These are phyloP conservation scores for Lemur catta DNA, from an alignment of 2,797 vertebrate species.

Conservation along the genomic window DNA sequence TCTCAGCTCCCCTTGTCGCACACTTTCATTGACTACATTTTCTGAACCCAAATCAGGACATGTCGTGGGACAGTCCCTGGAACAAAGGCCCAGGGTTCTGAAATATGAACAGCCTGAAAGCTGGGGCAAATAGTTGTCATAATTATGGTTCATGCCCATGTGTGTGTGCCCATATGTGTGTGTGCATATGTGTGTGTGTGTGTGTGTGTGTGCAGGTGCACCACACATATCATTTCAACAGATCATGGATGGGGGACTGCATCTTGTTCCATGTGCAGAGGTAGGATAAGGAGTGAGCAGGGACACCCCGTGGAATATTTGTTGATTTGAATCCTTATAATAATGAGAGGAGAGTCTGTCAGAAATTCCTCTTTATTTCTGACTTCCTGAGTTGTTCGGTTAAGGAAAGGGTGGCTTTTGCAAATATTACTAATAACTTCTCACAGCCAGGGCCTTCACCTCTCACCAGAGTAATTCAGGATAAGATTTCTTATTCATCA, in stretches of 20 bases:
- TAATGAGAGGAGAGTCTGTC: background rate
- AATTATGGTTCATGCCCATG: fast-evolving
- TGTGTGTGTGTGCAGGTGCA: fast-evolving
- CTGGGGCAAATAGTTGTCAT: background rate
- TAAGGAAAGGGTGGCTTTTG: background rate
- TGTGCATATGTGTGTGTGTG: fast-evolving
- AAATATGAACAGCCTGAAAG: background rate
- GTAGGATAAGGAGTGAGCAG: background rate
- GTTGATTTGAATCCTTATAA: background rate
- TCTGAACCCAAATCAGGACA: background rate
- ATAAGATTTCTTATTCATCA: background rate
- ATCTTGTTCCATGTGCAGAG: background rate
- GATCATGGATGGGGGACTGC: fast-evolving
- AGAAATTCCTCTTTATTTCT: background rate
- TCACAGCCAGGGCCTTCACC: background rate
- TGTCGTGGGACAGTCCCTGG: background rate
- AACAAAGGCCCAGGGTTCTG: background rate
- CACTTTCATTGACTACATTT: background rate
- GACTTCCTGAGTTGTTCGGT: background rate
- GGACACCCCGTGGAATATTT: fast-evolving
- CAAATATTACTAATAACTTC: background rate
- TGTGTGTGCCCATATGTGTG: no score
- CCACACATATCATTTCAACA: background rate
- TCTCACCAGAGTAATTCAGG: background rate
- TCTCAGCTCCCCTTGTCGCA: background rate